phyloP scores from a whole-genome alignment of 1,140 invertebrate species.

The Reticulitermes speratus region DNA sequence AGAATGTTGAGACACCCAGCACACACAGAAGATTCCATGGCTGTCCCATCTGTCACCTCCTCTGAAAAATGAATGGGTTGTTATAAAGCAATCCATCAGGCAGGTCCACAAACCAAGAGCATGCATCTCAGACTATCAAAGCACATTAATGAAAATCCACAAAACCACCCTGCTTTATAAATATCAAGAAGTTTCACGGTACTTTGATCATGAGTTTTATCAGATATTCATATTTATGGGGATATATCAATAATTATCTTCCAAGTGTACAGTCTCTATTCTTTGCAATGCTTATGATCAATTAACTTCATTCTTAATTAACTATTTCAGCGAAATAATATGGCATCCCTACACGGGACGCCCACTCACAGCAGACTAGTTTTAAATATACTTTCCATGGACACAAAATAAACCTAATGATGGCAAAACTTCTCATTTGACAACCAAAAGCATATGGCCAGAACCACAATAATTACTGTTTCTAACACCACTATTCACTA shows the following conservation, averaged over 20 bases:
- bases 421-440: background rate
- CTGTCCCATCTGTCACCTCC: constrained; percentile 16
- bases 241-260: background rate
- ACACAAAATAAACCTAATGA: background rate
- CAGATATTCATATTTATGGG: background rate
- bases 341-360: constrained; percentile 21
- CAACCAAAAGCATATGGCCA: background rate
- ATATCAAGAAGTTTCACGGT: background rate
- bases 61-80: constrained; percentile 8
- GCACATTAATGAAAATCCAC: background rate
- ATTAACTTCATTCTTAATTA: background rate
- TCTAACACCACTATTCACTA: background rate
- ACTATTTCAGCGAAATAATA: background rate
- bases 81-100: background rate
- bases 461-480: background rate
- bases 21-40: constrained; percentile 47
- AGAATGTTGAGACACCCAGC: constrained; percentile 73
- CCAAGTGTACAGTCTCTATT: background rate
- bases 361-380: background rate
- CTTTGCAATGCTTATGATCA: background rate
- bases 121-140: background rate
- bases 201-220: background rate
- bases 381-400: background rate
- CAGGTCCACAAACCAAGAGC: background rate
- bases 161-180: background rate